phyloP scores from a whole-genome alignment of 2,113 vertebrate species.

The Opisthocomus hoazin region DNA sequence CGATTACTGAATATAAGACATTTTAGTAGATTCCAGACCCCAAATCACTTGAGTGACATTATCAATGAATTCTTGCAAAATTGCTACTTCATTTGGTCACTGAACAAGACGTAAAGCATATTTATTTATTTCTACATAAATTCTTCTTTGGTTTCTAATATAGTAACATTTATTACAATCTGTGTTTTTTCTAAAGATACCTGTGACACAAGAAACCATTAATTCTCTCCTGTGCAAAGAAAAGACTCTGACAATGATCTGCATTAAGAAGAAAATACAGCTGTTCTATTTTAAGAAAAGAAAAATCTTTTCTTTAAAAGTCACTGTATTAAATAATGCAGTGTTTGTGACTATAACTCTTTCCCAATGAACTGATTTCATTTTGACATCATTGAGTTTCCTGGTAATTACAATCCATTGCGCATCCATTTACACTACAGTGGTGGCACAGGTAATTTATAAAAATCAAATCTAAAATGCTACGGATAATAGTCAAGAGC shows the following conservation, averaged over 20 bases:
- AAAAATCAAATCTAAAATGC: conserved; percentile 20
- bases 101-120: background rate
- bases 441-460: background rate
- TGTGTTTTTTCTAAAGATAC: background rate
- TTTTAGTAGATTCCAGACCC: background rate
- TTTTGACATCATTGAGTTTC: background rate
- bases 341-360: background rate
- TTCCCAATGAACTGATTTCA: background rate
- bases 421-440: background rate
- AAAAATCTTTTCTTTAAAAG: background rate
- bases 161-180: background rate
- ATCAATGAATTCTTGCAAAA: background rate
- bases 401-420: background rate
- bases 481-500: background rate
- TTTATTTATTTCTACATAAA: background rate
- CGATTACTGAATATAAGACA: background rate
- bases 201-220: background rate
- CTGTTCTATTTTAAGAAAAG: background rate
- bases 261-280: background rate
- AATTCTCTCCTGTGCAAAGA: background rate
- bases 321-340: background rate
- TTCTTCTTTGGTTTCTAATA: background rate
- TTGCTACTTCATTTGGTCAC: background rate
- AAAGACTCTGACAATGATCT: background rate
- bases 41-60: background rate